phyloP scores from a whole-genome alignment of 30 jellyfish, hydroid and myxozoan species.

The Turritopsis dohrnii region DNA sequence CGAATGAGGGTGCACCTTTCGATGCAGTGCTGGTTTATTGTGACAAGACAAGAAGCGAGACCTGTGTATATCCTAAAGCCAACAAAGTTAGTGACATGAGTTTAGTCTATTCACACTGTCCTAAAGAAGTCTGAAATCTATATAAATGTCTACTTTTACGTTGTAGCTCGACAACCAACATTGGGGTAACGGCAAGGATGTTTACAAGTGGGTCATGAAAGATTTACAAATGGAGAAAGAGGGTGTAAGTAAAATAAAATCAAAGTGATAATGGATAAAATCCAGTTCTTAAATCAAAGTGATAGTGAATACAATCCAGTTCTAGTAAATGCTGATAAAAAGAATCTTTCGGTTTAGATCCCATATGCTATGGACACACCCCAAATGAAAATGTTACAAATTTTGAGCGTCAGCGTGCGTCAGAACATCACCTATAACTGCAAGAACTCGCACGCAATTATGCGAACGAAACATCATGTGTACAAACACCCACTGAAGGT shows the following conservation, averaged over 20 bases:
- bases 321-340: too few relatives aligned
- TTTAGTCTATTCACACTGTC: too few relatives aligned
- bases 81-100: constrained; percentile 50
- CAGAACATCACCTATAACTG: constrained; percentile 74
- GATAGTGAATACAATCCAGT: neutral
- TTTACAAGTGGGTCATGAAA: constrained; percentile 77
- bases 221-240: constrained; percentile 56
- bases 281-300: too few relatives aligned
- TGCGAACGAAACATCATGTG: constrained; percentile 20
- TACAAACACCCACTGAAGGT: constrained; percentile 50
- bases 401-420: constrained; percentile 67
- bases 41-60: constrained; percentile 50
- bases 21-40: constrained; percentile 76
- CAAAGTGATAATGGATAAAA: neutral
- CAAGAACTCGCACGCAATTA: constrained; percentile 75
- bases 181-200: constrained; percentile 55
- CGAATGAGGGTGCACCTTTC: constrained; percentile 77
- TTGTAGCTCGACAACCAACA: constrained; percentile 46
- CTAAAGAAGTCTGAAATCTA: neutral
- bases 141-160: neutral
- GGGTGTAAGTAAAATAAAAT: constrained; percentile 43
- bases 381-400: constrained; percentile 72
- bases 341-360: constrained; percentile 23
- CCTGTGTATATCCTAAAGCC: constrained; percentile 80
- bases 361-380: constrained; percentile 77